These are phyloP conservation scores for Gadopsis bispinosus DNA, from an alignment of 2,797 vertebrate genomes.

Conservation along the genomic window DNA sequence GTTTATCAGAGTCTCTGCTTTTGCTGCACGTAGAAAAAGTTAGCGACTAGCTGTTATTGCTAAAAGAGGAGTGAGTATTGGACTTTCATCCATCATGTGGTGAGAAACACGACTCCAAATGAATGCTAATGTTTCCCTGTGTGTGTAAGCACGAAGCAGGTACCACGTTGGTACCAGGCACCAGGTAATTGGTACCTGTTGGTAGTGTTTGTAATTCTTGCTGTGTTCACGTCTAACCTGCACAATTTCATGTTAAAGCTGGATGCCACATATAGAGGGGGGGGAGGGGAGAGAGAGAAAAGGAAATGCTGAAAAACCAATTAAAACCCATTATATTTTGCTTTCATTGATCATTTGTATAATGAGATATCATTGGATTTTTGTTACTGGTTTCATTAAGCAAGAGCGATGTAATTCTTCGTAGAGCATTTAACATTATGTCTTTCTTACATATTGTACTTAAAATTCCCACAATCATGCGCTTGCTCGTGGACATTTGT, in stretches of 20 bases:
- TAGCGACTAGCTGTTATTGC: neutral
- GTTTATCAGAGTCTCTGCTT: neutral
- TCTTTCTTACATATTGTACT: slow-evolving; percentile 20
- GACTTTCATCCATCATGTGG: neutral
- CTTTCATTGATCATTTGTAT: neutral
- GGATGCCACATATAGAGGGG: neutral
- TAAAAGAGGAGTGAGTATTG: neutral
- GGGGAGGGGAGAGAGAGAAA: too few species aligned
- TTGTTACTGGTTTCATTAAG: neutral
- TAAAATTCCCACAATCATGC: slow-evolving; percentile 19
- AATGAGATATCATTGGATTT: neutral
- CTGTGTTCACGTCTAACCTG: neutral
- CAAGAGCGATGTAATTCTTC: neutral
- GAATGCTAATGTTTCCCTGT: neutral
- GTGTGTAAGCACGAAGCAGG: neutral
- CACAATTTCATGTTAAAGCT: neutral
- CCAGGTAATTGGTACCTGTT: neutral
- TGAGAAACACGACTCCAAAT: neutral
- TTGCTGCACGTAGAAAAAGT: neutral
- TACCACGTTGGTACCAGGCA: too few species aligned
- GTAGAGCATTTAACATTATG: neutral
- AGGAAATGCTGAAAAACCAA: neutral
- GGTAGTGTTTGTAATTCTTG: neutral
- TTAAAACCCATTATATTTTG: neutral
- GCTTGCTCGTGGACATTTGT: slow-evolving; percentile 40